Conservation (phyloP, 2,113 vertebrate genomes). For the Bothrops jararaca region DNA sequence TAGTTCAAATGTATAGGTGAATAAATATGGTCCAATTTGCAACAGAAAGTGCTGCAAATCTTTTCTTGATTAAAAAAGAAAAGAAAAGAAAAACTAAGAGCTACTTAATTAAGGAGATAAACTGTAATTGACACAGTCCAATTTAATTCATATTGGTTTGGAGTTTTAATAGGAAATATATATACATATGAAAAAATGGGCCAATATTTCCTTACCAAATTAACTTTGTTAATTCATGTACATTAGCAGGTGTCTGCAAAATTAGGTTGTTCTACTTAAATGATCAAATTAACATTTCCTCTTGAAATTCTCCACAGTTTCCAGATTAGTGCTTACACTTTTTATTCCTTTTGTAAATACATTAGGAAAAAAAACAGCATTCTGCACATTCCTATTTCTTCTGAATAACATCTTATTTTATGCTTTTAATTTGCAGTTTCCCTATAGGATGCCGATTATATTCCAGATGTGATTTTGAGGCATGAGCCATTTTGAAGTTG, state of each 20-base stretch:
- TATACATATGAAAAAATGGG: not conserved
- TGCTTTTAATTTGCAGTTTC: not conserved
- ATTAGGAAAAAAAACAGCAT: not conserved
- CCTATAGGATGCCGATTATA: constrained; percentile 3
- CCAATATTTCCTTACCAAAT: constrained; percentile 22
- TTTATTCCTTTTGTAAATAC: not conserved
- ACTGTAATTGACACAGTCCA: not conserved
- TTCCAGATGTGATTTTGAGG: not conserved
- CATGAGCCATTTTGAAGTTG: not conserved
- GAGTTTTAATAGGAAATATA: constrained; percentile 29
- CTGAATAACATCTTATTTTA: not conserved
- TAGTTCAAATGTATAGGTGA: constrained; percentile 20
- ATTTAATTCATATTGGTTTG: constrained; percentile 28
- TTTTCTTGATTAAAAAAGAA: constrained; percentile 27
- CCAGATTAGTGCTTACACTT: not conserved
- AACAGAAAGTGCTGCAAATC: not conserved
- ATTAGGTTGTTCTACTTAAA: constrained; percentile 7
- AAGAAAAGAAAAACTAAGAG: constrained; percentile 4
- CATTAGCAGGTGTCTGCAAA: constrained; percentile 2
- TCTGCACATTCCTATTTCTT: not conserved
- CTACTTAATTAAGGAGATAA: constrained; percentile 23
- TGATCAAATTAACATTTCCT: not conserved
- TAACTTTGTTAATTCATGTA: not conserved
- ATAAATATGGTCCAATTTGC: constrained; percentile 34
- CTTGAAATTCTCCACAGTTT: not conserved